phyloP scores from a whole-genome alignment of 2,888 invertebrate species.

The Dichetophora obliterata region DNA sequence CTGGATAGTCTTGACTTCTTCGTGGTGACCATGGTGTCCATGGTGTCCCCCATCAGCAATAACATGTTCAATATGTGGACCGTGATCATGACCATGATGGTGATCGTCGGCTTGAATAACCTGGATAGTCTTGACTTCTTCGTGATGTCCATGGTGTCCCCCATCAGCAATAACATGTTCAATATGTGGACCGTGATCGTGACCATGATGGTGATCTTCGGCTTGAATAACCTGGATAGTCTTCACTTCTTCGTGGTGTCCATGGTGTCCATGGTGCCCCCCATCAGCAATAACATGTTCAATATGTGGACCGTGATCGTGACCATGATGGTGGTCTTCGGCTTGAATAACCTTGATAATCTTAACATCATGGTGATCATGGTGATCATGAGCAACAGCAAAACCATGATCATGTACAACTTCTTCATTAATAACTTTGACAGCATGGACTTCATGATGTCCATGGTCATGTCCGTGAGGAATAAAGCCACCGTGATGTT shows the following conservation, averaged over 20 bases:
- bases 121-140: conserved; percentile 18
- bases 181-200: neutral
- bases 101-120: conserved; percentile 15
- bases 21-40: conserved; percentile 23
- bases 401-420: conserved; percentile 44
- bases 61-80: neutral
- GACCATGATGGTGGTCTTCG: conserved; percentile 47
- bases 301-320: conserved; percentile 29
- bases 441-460: conserved; percentile 53
- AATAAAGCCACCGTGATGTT: neutral
- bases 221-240: conserved; percentile 38
- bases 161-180: conserved; percentile 27
- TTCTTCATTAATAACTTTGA: conserved; percentile 52
- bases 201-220: conserved; percentile 14
- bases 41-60: conserved; percentile 36
- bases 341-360: conserved; percentile 57
- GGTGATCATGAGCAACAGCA: conserved; percentile 25
- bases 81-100: conserved; percentile 10
- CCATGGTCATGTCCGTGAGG: conserved; percentile 13
- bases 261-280: neutral
- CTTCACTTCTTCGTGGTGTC: conserved; percentile 13
- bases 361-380: conserved; percentile 53
- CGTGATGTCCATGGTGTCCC: conserved; percentile 26
- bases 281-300: too few relatives aligned
- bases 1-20: conserved; percentile 18